Conservation (phyloP, 2,888 invertebrate genomes). For the Griposia aprilina region DNA sequence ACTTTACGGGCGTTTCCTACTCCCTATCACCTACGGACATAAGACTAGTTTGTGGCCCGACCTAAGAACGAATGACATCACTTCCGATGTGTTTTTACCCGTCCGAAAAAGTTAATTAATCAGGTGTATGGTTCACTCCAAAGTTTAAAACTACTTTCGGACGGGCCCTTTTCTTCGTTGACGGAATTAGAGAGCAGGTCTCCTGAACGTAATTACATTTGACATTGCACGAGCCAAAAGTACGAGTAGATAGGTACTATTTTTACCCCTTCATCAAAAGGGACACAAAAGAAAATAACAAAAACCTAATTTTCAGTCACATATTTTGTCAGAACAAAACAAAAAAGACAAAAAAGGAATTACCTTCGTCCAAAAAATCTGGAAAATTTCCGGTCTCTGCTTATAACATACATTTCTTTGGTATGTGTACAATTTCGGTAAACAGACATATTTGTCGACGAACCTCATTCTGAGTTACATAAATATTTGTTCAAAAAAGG, state of each 20-base stretch:
- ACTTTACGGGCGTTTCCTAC: too few species aligned
- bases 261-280: background rate
- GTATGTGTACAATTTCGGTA: slow-evolving; percentile 29
- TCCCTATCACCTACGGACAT: too few species aligned
- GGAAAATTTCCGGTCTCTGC: slow-evolving; percentile 5
- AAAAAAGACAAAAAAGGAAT: background rate
- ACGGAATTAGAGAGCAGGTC: too few species aligned
- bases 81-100: too few species aligned
- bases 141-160: too few species aligned
- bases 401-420: slow-evolving; percentile 33
- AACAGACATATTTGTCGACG: slow-evolving; percentile 51
- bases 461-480: slow-evolving; percentile 34
- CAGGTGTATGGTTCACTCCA: too few species aligned
- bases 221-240: background rate
- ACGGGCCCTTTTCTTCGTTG: too few species aligned
- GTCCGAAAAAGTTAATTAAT: too few species aligned
- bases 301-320: background rate
- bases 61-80: too few species aligned
- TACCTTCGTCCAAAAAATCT: slow-evolving; percentile 7
- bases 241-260: background rate
- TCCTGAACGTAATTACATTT: background rate
- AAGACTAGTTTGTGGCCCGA: too few species aligned
- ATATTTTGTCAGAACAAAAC: slow-evolving; percentile 30
- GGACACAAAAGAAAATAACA: slow-evolving; percentile 11
- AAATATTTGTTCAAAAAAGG: slow-evolving; percentile 55